A percentile compares a stretch with the other conserved stretches of the same genome.
Evolutionary conservation across 2,113 vertebrate species (phyloP).

Genomic region (Chitala chitala): DNA sequence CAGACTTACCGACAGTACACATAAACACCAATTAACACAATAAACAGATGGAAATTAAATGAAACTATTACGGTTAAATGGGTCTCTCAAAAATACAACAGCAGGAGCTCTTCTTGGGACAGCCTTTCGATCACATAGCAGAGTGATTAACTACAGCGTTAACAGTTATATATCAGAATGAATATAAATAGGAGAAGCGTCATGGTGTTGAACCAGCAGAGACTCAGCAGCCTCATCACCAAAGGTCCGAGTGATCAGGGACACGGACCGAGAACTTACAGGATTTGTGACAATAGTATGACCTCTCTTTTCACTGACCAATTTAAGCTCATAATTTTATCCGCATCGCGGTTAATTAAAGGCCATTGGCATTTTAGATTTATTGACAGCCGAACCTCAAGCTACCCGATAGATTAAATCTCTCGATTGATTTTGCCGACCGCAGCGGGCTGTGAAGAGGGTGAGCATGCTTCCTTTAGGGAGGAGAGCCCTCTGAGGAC

Average conservation of each 20-base stretch:
- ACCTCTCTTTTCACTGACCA: not conserved
- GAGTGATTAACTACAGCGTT: too few species aligned
- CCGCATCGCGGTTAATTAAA: slow-evolving; percentile 31
- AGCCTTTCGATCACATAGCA: too few species aligned
- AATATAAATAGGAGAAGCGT: too few species aligned
- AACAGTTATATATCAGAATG: too few species aligned
- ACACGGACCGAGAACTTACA: not conserved
- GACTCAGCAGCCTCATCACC: not conserved
- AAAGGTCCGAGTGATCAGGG: not conserved
- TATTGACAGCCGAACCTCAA: slow-evolving; percentile 18
- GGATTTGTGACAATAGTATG: not conserved
- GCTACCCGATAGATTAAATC: slow-evolving; percentile 19
- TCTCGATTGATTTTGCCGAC: slow-evolving; percentile 23
- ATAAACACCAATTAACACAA: too few species aligned
- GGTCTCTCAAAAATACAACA: too few species aligned
- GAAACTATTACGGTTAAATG: too few species aligned
- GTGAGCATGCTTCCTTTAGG: too few species aligned
- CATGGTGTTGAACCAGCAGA: too few species aligned
- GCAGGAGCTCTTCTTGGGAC: too few species aligned
- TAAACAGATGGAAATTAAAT: too few species aligned
- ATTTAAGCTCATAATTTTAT: slow-evolving; percentile 15
- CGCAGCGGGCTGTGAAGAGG: not conserved
- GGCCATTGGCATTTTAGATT: slow-evolving; percentile 27
- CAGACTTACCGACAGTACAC: too few species aligned
- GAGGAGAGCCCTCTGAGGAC: not conserved